Conservation (phyloP, 2,888 invertebrate species). For the Hyles lineata region DNA sequence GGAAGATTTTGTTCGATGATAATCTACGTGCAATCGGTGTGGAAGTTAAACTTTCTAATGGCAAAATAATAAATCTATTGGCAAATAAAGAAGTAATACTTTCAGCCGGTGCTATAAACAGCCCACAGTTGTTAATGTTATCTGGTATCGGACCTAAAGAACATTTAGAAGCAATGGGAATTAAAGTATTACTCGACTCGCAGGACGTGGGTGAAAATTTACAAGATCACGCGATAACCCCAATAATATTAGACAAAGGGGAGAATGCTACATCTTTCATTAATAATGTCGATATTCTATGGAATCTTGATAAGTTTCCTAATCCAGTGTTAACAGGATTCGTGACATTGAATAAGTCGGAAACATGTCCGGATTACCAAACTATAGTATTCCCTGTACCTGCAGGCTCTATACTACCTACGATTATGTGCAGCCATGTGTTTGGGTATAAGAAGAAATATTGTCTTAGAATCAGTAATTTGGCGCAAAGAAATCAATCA, state of each 20-base stretch:
- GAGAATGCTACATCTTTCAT: conserved; percentile 17
- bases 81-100: conserved; percentile 52
- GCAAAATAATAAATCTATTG: conserved; percentile 36
- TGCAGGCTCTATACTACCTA: conserved; percentile 28
- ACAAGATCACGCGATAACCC: conserved; percentile 50
- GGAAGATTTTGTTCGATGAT: conserved; percentile 47
- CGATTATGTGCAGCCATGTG: conserved; percentile 34
- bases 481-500: conserved; percentile 25
- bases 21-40: conserved; percentile 46
- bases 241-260: conserved; percentile 43
- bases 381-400: conserved; percentile 36
- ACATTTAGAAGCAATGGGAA: conserved; percentile 47
- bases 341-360: conserved; percentile 46
- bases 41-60: conserved; percentile 41
- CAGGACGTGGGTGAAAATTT: conserved; percentile 53
- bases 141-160: conserved; percentile 55
- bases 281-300: conserved; percentile 39
- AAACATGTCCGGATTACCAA: conserved; percentile 55
- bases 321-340: conserved; percentile 38
- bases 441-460: conserved; percentile 33
- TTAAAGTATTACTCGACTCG: conserved; percentile 45
- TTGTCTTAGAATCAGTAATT: conserved; percentile 32
- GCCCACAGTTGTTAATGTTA: conserved; percentile 55
- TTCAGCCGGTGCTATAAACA: conserved; percentile 54
- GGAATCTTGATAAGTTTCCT: conserved; percentile 37